Percentiles rank a stretch among this genome's conserved stretches.
phyloP scores from a whole-genome alignment of 2,888 invertebrate genomes.

The Scaptomyza caliginosa region DNA sequence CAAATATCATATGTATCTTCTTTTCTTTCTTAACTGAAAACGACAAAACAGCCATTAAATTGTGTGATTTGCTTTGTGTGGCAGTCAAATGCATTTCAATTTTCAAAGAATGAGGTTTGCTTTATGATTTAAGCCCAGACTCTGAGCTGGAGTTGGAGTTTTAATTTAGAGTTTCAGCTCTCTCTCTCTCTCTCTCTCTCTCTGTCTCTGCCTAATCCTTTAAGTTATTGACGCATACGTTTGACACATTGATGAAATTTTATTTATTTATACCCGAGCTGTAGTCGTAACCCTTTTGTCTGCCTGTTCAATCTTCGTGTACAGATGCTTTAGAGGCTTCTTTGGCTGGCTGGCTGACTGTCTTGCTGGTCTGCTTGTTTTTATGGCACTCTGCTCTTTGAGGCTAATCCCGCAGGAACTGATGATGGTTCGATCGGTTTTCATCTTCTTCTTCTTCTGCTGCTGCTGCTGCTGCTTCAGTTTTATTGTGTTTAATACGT shows the following conservation, averaged over 20 bases:
- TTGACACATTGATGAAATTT: constrained; percentile 74
- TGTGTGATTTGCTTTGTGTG: constrained; percentile 75
- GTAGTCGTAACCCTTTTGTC: constrained; percentile 64
- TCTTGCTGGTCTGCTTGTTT: constrained; percentile 19
- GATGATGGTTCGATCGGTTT: constrained; percentile 23
- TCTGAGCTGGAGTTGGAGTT: constrained; percentile 20
- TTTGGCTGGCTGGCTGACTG: too few species aligned
- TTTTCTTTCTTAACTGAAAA: constrained; percentile 14
- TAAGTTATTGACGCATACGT: constrained; percentile 69
- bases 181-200: not conserved
- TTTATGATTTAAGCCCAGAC: constrained; percentile 72
- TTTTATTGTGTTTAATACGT: constrained; percentile 68
- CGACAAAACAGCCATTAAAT: constrained; percentile 62
- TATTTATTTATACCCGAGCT: constrained; percentile 70
- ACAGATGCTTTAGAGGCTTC: constrained; percentile 17
- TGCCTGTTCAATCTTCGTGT: constrained; percentile 1
- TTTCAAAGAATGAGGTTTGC: constrained; percentile 28
- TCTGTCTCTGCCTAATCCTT: constrained; percentile 65
- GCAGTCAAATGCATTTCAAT: constrained; percentile 64
- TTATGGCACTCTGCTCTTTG: constrained; percentile 52
- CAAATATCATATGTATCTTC: not conserved
- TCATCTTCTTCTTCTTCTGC: too few species aligned
- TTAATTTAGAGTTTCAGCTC: constrained; percentile 14
- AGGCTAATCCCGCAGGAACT: constrained; percentile 72
- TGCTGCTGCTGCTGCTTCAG: not conserved